Evolutionary conservation across 2,797 vertebrate genomes (phyloP), one percentile per base, ranked within the genome.

Genomic region (Danio albolineatus): DNA sequence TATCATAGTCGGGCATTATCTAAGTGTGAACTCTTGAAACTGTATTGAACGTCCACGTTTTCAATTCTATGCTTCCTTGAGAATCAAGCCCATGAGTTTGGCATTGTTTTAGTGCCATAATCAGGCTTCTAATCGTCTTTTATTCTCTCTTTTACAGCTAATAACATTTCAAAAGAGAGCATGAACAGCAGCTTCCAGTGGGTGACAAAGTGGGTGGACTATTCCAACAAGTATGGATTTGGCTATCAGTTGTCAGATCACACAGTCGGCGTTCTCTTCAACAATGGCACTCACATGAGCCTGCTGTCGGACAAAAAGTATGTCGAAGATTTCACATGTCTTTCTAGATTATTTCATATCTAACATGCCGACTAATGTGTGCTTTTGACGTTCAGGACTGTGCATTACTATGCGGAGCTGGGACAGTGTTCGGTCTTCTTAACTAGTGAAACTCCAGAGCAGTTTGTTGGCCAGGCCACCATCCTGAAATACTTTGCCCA

Each of bases 181-280:
- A 61, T 94, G 71, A 89, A 88, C 78, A 79, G 90, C 1, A 95
- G 92, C 19, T 95, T 96, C 87, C 95, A 95, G 60, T 96, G 95
- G 95, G 95, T 96, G 82, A 96, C 95, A 54, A 96, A 96, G 73
- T 96, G 95, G 95, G 95, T 96, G n/a, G 95, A 96, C 86, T 96
- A 96, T 65, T 96, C 95, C 16, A 96, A 96, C 86, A 96, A 96
- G 76, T 96, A 96, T 0, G 95, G 95, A 82, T 96, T 96, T 81
- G 95, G 95, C 0, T 96, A 96, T 88, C 95, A 96, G 91, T 91
- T 96, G 72, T 96, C 95, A 0, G 95, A 96, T 87, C 95, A 96
- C 84, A 95, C 94, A 0, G 95, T 96, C 41, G 95, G 95, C 1
- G 95, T 96, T 5, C 94, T 96, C 81, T 96, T 96, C 89, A 96